Percentiles rank a stretch among this genome's conserved stretches.
phyloP scores from a whole-genome alignment of 2,113 vertebrate genomes.

The Plotosus lineatus region DNA sequence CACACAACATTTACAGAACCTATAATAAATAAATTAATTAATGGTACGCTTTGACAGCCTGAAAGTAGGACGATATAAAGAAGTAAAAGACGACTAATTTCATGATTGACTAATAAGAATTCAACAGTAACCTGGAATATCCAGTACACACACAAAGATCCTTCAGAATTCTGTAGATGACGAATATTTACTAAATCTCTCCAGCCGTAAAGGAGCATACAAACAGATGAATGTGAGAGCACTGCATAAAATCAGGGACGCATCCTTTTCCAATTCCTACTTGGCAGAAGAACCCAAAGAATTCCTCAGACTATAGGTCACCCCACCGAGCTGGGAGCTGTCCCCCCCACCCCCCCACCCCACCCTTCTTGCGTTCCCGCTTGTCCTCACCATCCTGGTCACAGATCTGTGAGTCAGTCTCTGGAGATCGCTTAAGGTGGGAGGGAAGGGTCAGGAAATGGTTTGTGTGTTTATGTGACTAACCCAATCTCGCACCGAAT shows the following conservation, averaged over 20 bases:
- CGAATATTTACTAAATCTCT: neutral
- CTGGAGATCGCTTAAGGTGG: conserved; percentile 82
- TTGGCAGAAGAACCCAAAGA: conserved; percentile 75
- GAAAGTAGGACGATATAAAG: too few relatives aligned
- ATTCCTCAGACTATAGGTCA: conserved; percentile 82
- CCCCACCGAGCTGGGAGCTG: conserved; percentile 79
- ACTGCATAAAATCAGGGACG: conserved; percentile 61
- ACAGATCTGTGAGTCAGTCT: conserved; percentile 56
- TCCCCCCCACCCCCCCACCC: conserved; percentile 80
- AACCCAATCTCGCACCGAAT: conserved; percentile 7
- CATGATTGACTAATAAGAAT: too few relatives aligned
- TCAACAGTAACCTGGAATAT: neutral
- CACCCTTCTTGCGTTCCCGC: conserved; percentile 77
- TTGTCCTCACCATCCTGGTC: conserved; percentile 68
- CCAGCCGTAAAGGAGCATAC: conserved; percentile 1
- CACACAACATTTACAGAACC: too few relatives aligned
- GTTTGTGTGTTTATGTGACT: conserved; percentile 55
- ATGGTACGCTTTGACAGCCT: too few relatives aligned
- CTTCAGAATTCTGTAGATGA: neutral
- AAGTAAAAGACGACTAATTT: too few relatives aligned
- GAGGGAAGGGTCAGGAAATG: conserved; percentile 84
- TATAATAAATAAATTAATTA: too few relatives aligned
- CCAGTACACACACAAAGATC: neutral
- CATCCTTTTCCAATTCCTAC: conserved; percentile 85
- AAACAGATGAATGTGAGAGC: neutral